Conservation (phyloP, 2,113 vertebrate species). For the Bothrops jararaca region DNA sequence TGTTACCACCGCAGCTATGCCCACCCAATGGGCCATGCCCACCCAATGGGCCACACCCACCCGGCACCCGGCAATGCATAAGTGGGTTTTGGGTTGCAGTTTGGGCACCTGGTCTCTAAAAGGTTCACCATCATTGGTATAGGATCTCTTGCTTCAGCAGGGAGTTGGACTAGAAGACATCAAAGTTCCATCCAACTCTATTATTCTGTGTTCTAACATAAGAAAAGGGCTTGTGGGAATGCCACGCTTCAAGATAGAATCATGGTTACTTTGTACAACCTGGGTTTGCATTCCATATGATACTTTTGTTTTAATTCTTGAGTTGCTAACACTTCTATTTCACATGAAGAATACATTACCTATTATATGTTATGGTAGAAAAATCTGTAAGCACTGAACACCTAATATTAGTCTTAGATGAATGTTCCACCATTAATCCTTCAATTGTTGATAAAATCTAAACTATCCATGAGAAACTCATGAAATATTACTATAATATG, state of each 20-base stretch:
- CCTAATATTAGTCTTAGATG: not conserved
- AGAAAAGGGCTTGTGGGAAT: not conserved
- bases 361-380: not conserved
- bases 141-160: not conserved
- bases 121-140: too few relatives aligned
- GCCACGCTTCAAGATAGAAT: not conserved
- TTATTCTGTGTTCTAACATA: not conserved
- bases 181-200: not conserved
- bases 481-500: not conserved
- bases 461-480: not conserved
- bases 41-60: too few relatives aligned
- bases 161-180: not conserved
- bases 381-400: not conserved
- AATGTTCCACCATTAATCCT: not conserved
- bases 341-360: not conserved
- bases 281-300: not conserved
- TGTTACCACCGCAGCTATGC: too few relatives aligned
- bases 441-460: not conserved
- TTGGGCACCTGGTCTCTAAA: too few relatives aligned
- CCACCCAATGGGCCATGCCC: too few relatives aligned
- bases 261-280: not conserved
- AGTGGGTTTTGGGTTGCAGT: too few relatives aligned
- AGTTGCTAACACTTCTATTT: not conserved
- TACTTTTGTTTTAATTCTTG: not conserved
- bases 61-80: too few relatives aligned